Conservation (phyloP, 1,140 invertebrate species). For the Xylocopa sonorina region DNA sequence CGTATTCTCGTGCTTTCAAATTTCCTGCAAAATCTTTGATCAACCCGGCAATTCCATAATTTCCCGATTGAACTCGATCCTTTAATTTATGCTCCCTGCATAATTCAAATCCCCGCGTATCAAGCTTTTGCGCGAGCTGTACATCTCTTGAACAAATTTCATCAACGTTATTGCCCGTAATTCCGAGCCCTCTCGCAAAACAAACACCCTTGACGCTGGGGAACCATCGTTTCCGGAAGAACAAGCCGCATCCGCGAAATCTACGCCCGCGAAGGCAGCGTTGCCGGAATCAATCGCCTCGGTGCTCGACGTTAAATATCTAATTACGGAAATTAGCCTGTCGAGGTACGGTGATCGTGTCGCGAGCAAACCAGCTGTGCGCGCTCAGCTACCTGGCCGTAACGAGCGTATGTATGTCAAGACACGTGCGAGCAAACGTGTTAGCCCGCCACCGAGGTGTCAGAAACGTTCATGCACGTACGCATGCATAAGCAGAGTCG, state of each 20-base stretch:
- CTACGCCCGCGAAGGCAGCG: neutral
- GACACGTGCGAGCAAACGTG: constrained; percentile 29
- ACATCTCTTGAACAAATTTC: neutral
- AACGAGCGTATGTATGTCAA: constrained; percentile 45
- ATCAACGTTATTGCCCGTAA: neutral
- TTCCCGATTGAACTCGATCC: neutral
- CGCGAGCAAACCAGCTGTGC: neutral
- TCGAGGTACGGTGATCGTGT: constrained; percentile 4
- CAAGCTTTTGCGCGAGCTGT: neutral
- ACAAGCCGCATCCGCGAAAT: neutral
- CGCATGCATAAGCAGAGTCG: neutral
- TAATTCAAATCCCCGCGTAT: neutral
- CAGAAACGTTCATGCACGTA: neutral
- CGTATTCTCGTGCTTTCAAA: neutral
- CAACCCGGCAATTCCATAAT: neutral
- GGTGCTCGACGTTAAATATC: constrained; percentile 56
- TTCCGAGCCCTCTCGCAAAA: neutral
- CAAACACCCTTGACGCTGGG: neutral
- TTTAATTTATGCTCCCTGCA: neutral
- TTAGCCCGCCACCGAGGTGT: constrained; percentile 18
- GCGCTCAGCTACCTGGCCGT: constrained; percentile 18
- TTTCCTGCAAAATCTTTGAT: neutral
- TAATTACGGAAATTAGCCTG: constrained; percentile 58
- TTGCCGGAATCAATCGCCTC: constrained; percentile 43
- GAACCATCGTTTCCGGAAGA: constrained; percentile 5